Percentiles rank a stretch among this genome's conserved stretches.
Conservation (phyloP, 2,888 invertebrate species). For the Hypolimnas misippus region DNA sequence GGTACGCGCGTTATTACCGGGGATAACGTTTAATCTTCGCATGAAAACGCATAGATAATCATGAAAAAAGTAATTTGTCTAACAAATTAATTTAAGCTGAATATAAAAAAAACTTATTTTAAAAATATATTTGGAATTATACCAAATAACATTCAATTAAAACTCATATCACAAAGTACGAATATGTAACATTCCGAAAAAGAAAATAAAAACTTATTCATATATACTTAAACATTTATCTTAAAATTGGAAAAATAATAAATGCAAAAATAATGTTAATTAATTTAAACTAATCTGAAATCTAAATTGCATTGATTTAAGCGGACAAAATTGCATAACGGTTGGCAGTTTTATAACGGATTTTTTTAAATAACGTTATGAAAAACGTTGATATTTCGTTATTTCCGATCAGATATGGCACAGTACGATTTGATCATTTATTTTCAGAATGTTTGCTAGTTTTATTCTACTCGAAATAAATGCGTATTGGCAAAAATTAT, state of each 20-base stretch:
- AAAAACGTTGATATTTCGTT: slow-evolving; percentile 18
- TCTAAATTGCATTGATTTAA: slow-evolving; percentile 37
- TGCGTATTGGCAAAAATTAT: slow-evolving; percentile 63
- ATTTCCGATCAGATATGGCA: slow-evolving; percentile 60
- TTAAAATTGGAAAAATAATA: slow-evolving; percentile 64
- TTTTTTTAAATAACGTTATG: slow-evolving; percentile 21
- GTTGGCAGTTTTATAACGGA: background rate
- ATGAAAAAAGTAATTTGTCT: slow-evolving; percentile 41
- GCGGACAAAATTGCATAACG: background rate
- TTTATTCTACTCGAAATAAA: slow-evolving; percentile 67
- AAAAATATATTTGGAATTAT: slow-evolving; percentile 60
- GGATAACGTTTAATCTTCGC: slow-evolving; percentile 44
- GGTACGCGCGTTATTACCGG: slow-evolving; percentile 64
- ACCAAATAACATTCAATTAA: slow-evolving; percentile 69
- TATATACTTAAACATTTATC: slow-evolving; percentile 58
- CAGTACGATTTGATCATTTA: slow-evolving; percentile 47
- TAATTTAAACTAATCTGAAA: slow-evolving; percentile 44
- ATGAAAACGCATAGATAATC: slow-evolving; percentile 33
- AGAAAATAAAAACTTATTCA: slow-evolving; percentile 56
- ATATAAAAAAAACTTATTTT: slow-evolving; percentile 55
- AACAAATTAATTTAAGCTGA: slow-evolving; percentile 53
- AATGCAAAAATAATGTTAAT: slow-evolving; percentile 64
- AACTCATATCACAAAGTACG: slow-evolving; percentile 80
- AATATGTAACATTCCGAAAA: slow-evolving; percentile 71
- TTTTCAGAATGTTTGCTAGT: slow-evolving; percentile 47